Percentiles rank a stretch among this genome's conserved stretches.
phyloP scores from a whole-genome alignment of 2,888 invertebrate genomes.

The Resseliella maxima region DNA sequence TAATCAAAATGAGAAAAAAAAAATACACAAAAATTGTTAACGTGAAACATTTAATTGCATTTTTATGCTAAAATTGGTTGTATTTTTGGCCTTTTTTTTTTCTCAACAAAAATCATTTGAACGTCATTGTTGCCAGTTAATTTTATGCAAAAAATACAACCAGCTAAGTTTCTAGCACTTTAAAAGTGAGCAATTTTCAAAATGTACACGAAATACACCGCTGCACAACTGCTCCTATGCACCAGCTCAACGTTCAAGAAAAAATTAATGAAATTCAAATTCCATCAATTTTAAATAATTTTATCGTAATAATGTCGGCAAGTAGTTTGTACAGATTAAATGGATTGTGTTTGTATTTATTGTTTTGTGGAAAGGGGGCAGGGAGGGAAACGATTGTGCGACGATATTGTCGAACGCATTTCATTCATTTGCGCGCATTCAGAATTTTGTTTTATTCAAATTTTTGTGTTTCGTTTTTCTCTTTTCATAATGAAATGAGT shows the following conservation, averaged over 20 bases:
- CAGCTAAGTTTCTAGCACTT: background rate
- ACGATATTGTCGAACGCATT: slow-evolving; percentile 34
- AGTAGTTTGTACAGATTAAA: slow-evolving; percentile 40
- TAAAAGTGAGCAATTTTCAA: background rate
- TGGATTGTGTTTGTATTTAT: no score
- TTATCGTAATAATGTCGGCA: slow-evolving; percentile 43
- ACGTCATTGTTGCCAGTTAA: background rate
- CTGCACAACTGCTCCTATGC: background rate
- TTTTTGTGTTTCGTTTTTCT: background rate
- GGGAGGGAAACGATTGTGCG: background rate
- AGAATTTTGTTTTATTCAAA: slow-evolving; percentile 7
- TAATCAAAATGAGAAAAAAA: background rate
- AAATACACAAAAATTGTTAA: background rate
- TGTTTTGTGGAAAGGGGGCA: background rate
- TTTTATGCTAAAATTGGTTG: slow-evolving; percentile 21
- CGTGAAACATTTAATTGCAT: slow-evolving; percentile 6
- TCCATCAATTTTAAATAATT: slow-evolving; percentile 39
- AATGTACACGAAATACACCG: background rate
- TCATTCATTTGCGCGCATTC: background rate
- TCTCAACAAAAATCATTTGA: background rate
- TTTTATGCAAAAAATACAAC: background rate
- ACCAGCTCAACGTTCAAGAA: no score
- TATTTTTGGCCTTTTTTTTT: background rate
- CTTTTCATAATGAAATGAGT: background rate
- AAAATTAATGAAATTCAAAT: slow-evolving; percentile 24